These are phyloP conservation scores for Acinonyx jubatus DNA, from an alignment of 2,113 vertebrate genomes.

Conservation along the genomic window DNA sequence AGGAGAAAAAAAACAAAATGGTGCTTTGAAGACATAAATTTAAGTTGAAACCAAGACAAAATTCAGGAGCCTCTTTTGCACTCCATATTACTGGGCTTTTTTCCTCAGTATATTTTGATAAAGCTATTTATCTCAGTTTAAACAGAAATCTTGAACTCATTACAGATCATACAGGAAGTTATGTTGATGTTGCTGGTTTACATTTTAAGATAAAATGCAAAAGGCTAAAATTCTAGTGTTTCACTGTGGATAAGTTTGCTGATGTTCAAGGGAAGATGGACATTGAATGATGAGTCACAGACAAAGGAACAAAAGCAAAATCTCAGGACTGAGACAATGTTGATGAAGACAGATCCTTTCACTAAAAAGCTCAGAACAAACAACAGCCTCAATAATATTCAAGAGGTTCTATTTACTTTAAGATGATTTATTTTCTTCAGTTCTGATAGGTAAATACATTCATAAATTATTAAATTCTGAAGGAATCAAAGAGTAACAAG, in stretches of 20 bases:
- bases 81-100: neutral
- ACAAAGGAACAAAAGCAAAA: neutral
- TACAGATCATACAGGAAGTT: neutral
- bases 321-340: neutral
- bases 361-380: neutral
- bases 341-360: neutral
- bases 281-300: neutral
- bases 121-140: neutral
- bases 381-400: neutral
- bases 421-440: neutral
- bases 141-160: neutral
- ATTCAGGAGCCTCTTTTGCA: neutral
- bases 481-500: neutral
- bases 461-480: neutral
- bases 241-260: neutral
- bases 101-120: neutral
- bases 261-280: neutral
- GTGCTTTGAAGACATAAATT: neutral
- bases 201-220: neutral
- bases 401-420: neutral
- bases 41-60: constrained; percentile 4
- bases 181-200: neutral
- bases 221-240: neutral
- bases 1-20: neutral
- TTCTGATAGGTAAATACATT: neutral